phyloP scores from a whole-genome alignment of 2,888 invertebrate species.

The Amphipoea lucens region DNA sequence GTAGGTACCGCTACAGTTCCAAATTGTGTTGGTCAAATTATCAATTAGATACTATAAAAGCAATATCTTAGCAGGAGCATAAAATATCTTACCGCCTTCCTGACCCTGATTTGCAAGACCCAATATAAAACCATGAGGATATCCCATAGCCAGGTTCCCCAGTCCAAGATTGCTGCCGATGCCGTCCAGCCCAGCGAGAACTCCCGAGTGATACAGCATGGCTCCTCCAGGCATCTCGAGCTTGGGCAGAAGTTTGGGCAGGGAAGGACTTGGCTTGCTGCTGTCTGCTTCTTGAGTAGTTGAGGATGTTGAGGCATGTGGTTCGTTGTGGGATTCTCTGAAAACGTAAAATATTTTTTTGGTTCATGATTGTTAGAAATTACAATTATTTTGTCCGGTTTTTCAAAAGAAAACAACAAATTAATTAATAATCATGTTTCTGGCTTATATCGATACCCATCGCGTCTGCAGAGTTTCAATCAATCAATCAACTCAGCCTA shows the following conservation, averaged over 20 bases:
- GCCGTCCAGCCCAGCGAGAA: slow-evolving; percentile 82
- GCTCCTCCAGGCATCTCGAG: slow-evolving; percentile 87
- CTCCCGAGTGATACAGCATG: slow-evolving; percentile 85
- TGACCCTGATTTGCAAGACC: slow-evolving; percentile 88
- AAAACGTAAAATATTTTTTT: slow-evolving; percentile 9
- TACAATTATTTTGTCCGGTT: neutral
- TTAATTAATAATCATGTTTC: no score
- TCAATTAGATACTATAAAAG: no score
- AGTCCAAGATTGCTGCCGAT: slow-evolving; percentile 84
- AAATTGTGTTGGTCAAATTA: no score
- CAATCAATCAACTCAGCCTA: no score
- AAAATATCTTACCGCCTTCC: slow-evolving; percentile 81
- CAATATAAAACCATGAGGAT: slow-evolving; percentile 87
- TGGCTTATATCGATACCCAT: no score
- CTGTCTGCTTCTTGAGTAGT: slow-evolving; percentile 83
- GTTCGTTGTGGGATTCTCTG: slow-evolving; percentile 80
- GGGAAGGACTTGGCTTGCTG: slow-evolving; percentile 78
- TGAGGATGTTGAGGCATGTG: slow-evolving; percentile 83
- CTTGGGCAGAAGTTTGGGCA: slow-evolving; percentile 84
- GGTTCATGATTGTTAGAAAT: neutral
- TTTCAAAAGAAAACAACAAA: neutral
- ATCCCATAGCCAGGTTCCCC: slow-evolving; percentile 86
- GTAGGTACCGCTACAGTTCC: no score
- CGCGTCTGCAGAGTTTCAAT: no score
- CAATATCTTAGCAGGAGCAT: no score